Evolutionary conservation across 2,113 vertebrate species (phyloP).

Genomic region (Aspidoscelis tigris): DNA sequence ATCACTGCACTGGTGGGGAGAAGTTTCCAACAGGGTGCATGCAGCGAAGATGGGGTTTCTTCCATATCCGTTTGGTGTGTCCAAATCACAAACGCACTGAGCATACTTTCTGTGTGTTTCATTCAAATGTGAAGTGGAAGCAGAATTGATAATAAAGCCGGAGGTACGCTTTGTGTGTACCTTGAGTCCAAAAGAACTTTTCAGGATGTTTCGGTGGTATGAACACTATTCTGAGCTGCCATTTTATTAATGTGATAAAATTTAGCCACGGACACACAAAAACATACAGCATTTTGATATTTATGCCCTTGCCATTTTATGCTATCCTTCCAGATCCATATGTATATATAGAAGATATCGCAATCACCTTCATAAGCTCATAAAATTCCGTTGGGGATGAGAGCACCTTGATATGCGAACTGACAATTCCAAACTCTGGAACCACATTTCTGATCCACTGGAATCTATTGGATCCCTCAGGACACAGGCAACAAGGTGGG

Average conservation of each 20-base stretch:
- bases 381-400: constrained; percentile 91
- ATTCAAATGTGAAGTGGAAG: too few relatives aligned
- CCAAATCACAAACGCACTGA: too few relatives aligned
- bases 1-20: too few relatives aligned
- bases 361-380: constrained; percentile 89
- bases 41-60: too few relatives aligned
- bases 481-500: constrained; percentile 76
- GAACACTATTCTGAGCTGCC: neutral
- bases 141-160: too few relatives aligned
- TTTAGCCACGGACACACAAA: neutral
- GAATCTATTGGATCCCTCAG: constrained; percentile 82
- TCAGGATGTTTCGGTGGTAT: neutral
- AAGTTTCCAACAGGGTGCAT: too few relatives aligned
- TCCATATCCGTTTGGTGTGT: too few relatives aligned
- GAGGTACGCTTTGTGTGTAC: too few relatives aligned
- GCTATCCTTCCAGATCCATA: neutral
- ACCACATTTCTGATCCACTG: constrained; percentile 92
- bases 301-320: neutral
- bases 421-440: constrained; percentile 90
- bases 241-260: neutral
- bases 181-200: neutral
- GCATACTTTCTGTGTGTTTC: too few relatives aligned
- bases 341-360: neutral
- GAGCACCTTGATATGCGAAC: constrained; percentile 84
- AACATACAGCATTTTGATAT: neutral